Percentiles rank a stretch among this genome's conserved stretches.
Conservation (phyloP, 2,797 vertebrate genomes). For the Helostoma temminkii region DNA sequence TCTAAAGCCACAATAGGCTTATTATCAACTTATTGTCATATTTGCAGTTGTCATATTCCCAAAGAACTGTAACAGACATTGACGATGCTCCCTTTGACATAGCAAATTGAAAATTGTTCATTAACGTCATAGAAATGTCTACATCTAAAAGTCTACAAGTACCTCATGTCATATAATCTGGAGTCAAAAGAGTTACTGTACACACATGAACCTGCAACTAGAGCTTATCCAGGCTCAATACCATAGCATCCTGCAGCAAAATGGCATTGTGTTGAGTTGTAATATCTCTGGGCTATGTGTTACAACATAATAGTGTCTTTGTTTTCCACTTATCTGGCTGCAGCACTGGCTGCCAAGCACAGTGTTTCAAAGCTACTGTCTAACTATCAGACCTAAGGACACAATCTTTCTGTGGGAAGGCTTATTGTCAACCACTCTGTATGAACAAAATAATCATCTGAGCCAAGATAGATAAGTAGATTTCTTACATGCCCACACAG, state of each 20-base stretch:
- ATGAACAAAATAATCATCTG: conserved; percentile 68
- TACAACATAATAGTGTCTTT: conserved; percentile 77
- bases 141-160: conserved; percentile 36
- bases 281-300: conserved; percentile 71
- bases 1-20: background rate
- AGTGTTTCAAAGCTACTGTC: conserved; percentile 74
- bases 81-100: background rate
- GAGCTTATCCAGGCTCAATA: conserved; percentile 44
- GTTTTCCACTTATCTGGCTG: conserved; percentile 77
- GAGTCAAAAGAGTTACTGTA: conserved; percentile 34
- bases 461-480: conserved; percentile 66
- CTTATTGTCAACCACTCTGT: conserved; percentile 64
- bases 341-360: conserved; percentile 57
- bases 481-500: conserved; percentile 57
- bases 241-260: conserved; percentile 52
- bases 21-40: background rate
- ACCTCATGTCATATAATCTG: conserved; percentile 44
- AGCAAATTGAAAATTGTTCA: conserved; percentile 4
- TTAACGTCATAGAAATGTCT: background rate
- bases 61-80: background rate
- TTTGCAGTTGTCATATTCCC: background rate
- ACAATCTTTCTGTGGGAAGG: conserved; percentile 69
- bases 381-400: conserved; percentile 70
- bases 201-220: conserved; percentile 42
- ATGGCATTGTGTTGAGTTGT: conserved; percentile 67